Conservation (phyloP, 2,113 vertebrate genomes). For the Apus apus region DNA sequence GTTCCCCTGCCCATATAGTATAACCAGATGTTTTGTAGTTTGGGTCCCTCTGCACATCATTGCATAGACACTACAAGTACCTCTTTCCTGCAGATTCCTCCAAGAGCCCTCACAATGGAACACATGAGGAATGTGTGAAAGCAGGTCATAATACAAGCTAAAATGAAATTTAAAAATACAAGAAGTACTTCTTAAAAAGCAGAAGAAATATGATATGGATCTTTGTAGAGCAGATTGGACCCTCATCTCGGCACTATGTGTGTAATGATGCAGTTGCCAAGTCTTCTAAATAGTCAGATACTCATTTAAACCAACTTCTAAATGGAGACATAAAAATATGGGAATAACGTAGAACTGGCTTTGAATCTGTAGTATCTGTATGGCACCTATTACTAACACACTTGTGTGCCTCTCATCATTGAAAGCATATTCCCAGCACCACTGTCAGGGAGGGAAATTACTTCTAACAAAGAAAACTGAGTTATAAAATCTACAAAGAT, state of each 20-base stretch:
- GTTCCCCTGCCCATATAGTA: slow-evolving; percentile 41
- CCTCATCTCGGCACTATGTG: not conserved
- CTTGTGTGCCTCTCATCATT: not conserved
- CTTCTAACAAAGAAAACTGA: not conserved
- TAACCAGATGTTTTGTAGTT: slow-evolving; percentile 69
- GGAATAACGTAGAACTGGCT: not conserved
- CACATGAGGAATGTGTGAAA: slow-evolving; percentile 37
- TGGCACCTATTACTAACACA: not conserved
- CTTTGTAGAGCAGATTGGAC: not conserved
- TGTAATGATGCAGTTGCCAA: not conserved
- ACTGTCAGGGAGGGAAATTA: not conserved
- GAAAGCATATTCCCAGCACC: not conserved
- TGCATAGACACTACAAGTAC: slow-evolving; percentile 43
- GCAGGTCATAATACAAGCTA: slow-evolving; percentile 14
- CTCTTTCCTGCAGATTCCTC: slow-evolving; percentile 42
- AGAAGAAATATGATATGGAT: not conserved
- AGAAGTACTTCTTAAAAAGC: slow-evolving; percentile 7
- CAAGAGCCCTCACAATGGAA: slow-evolving; percentile 36
- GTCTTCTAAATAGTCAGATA: not conserved
- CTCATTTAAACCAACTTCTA: slow-evolving; percentile 1
- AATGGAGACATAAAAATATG: not conserved
- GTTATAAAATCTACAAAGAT: not conserved
- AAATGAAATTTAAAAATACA: slow-evolving; percentile 38
- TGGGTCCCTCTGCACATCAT: slow-evolving; percentile 48
- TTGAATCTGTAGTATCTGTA: not conserved